Base-by-base conservation (phyloP, 2,113 vertebrate species). In the Otolemur garnettii region DNA sequence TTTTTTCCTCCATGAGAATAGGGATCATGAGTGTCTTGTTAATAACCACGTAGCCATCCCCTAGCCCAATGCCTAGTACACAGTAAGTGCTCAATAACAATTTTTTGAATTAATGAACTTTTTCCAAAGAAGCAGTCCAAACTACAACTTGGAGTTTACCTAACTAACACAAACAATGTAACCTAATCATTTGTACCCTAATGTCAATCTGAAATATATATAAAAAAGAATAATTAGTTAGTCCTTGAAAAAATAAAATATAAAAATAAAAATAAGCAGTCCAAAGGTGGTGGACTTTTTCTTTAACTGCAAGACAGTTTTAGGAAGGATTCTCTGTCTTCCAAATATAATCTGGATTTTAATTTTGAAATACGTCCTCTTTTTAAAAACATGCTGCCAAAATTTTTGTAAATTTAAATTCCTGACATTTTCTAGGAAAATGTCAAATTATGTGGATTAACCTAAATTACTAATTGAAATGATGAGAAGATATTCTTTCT, bases 381-480 rank as follows among this genome's bases (percentile, higher is more conserved):
- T 87, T 91, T 79, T 53, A 55, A 95, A 84, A 93, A 79, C 2
- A 88, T 30, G 3, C 15, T 93, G 79, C 50, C 14, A 86, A 89
- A 50, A 64, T 64, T 85, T 95, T 94, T 30, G 19, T 94, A 24
- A 96, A 59, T 91, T 95, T 94, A 91, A 90, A 86, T 95, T 95
- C 13, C 42, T 59, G 45, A 88, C 35, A 85, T 89, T 89, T 95
- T 89, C 74, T 92, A 96, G 53, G n/a, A 93, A 95, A 95, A 79
- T 89, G 4, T 84, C 55, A 90, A 42, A 62, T 77, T 75, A 45
- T 14, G 22, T 45, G 69, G 15, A 79, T 90, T 81, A 72, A 59
- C 33, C 8, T 89, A 94, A 96, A 42, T 75, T 96, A 69, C 60
- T 93, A 82, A 45, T 55, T 87, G 17, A 92, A 90, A 80, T 55